Percentiles rank a stretch among this genome's conserved stretches.
These are phyloP conservation scores for Acropora yongei DNA, from an alignment of 64 coral and sea anemone genomes.

Conservation along the genomic window DNA sequence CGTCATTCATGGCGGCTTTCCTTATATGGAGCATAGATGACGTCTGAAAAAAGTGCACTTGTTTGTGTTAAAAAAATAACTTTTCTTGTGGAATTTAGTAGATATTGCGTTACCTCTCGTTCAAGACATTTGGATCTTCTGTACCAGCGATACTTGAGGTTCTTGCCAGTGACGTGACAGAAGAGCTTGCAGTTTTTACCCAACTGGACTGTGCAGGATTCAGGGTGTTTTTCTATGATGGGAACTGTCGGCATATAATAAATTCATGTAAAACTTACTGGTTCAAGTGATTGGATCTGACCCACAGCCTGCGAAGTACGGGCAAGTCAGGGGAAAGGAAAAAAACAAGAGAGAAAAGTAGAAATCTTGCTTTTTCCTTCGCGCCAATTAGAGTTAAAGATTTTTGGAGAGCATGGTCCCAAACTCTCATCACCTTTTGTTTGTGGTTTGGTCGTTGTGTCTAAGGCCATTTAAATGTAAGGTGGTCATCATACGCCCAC, in stretches of 20 bases:
- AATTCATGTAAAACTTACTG: not conserved
- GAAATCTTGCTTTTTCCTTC: not conserved
- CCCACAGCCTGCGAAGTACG: not conserved
- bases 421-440: too few relatives aligned
- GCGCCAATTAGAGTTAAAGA: too few relatives aligned
- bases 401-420: too few relatives aligned
- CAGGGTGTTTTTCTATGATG: constrained; percentile 78
- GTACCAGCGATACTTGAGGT: constrained; percentile 85
- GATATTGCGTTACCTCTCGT: constrained; percentile 48
- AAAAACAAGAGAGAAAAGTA: not conserved
- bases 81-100: too few relatives aligned
- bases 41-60: constrained; percentile 8
- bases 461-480: too few relatives aligned
- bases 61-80: too few relatives aligned
- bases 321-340: not conserved
- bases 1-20: constrained; percentile 84
- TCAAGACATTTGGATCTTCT: constrained; percentile 68
- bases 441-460: too few relatives aligned
- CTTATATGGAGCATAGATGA: constrained; percentile 82
- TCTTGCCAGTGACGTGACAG: constrained; percentile 85
- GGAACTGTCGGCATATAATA: constrained; percentile 43
- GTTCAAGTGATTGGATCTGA: too few relatives aligned
- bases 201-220: constrained; percentile 82
- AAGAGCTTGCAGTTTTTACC: constrained; percentile 79
- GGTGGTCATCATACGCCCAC: too few relatives aligned